Percentiles rank a stretch among this genome's conserved stretches.
phyloP scores from a whole-genome alignment of 2,888 invertebrate species.

The Phymatocera aterrima region DNA sequence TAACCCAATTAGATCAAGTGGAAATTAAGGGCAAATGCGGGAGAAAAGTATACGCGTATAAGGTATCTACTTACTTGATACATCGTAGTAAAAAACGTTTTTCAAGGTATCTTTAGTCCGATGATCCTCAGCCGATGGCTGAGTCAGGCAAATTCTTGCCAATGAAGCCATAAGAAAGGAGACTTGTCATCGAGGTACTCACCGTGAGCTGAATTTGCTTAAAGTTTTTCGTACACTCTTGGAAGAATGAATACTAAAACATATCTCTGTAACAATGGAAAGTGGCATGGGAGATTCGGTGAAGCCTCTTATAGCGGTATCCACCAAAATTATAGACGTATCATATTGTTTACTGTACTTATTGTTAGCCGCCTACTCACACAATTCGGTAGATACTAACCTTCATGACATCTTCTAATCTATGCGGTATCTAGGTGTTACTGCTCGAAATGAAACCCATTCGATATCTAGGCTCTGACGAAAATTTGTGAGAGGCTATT shows the following conservation, averaged over 20 bases:
- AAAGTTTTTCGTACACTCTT: neutral
- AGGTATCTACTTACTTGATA: slow-evolving; percentile 5
- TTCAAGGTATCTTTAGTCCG: slow-evolving; percentile 17
- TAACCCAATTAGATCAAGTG: slow-evolving; percentile 32
- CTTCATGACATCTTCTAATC: too few relatives aligned
- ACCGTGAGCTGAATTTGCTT: slow-evolving; percentile 2
- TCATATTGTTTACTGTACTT: too few relatives aligned
- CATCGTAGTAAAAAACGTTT: neutral
- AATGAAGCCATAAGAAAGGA: slow-evolving; percentile 25
- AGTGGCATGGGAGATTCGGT: neutral
- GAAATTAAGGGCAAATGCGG: slow-evolving; percentile 26
- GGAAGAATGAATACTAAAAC: neutral
- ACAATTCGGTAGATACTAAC: too few relatives aligned
- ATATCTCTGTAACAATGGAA: too few relatives aligned
- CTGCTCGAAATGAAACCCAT: neutral
- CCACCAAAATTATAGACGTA: too few relatives aligned
- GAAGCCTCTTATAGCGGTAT: too few relatives aligned
- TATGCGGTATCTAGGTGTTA: too few relatives aligned
- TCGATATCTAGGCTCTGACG: neutral
- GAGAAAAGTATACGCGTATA: slow-evolving; percentile 15
- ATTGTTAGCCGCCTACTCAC: too few relatives aligned
- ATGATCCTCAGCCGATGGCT: slow-evolving; percentile 30
- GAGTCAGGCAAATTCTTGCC: slow-evolving; percentile 24
- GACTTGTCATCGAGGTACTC: slow-evolving; percentile 10
- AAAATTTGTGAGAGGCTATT: neutral